Conservation (phyloP, 2,113 vertebrate genomes). For the Ictidomys tridecemlineatus region DNA sequence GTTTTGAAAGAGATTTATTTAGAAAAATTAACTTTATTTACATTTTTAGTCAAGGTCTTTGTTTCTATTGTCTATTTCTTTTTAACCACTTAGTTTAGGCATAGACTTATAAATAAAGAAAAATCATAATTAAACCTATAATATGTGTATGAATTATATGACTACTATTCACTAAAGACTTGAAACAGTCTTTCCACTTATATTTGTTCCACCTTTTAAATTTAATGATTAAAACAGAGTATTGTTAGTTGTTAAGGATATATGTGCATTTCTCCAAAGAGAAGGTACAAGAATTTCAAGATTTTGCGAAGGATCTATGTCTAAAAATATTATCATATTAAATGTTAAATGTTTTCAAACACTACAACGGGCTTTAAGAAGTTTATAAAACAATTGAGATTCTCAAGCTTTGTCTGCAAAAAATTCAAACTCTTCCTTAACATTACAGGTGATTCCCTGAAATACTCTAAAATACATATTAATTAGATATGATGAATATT, state of each 20-base stretch:
- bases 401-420: not conserved
- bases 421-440: not conserved
- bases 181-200: conserved; percentile 4
- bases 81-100: not conserved
- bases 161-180: conserved; percentile 5
- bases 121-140: conserved; percentile 29
- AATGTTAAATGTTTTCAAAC: not conserved
- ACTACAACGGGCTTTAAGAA: not conserved
- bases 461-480: not conserved
- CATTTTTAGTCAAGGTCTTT: conserved; percentile 28
- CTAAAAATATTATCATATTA: not conserved
- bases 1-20: conserved; percentile 24
- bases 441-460: not conserved
- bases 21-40: not conserved
- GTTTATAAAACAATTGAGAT: conserved; percentile 23
- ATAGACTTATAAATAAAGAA: not conserved
- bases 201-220: conserved; percentile 25
- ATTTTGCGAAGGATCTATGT: not conserved
- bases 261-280: not conserved
- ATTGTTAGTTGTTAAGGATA: not conserved
- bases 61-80: not conserved
- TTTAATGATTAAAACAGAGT: not conserved
- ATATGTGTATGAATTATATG: conserved; percentile 27
- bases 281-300: not conserved
- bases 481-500: not conserved